Percentiles rank a stretch among this genome's conserved stretches.
These are phyloP conservation scores for Amphipyra tragopoginis DNA, from an alignment of 2,888 invertebrate species.

Conservation along the genomic window DNA sequence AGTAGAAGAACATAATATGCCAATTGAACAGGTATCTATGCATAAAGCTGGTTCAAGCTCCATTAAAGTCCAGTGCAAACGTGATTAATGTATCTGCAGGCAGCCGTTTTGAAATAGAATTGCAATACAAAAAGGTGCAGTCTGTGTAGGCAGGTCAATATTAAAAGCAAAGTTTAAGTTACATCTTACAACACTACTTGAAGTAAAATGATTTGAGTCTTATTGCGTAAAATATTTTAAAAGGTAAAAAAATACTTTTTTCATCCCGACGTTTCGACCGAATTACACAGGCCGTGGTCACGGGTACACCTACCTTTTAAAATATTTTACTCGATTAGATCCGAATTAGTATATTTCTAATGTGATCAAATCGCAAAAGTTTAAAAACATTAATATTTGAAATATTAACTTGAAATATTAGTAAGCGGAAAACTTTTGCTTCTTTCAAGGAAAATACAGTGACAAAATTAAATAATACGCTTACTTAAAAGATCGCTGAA, in stretches of 20 bases:
- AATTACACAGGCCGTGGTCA: no score
- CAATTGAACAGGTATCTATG: conserved; percentile 53
- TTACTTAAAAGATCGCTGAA: conserved; percentile 3
- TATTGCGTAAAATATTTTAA: no score
- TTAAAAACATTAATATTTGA: no score
- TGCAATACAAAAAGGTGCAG: conserved; percentile 48
- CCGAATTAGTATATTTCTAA: no score
- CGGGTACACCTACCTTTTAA: no score
- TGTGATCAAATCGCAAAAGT: no score
- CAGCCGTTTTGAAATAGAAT: conserved; percentile 54
- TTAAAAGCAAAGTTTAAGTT: conserved; percentile 22
- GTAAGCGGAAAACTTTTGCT: background rate
- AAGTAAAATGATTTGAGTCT: no score
- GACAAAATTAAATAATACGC: conserved; percentile 3
- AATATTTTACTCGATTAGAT: no score
- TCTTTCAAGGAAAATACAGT: conserved; percentile 4
- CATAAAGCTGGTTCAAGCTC: conserved; percentile 49
- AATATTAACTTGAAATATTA: conserved; percentile 1
- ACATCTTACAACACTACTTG: no score
- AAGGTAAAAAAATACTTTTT: no score
- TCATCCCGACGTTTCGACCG: no score
- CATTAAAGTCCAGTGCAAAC: conserved; percentile 51
- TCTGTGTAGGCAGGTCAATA: conserved; percentile 25
- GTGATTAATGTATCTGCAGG: conserved; percentile 56
- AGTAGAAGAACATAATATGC: conserved; percentile 29